These are phyloP conservation scores for Scelioninae gen. 1 DNA, from an alignment of 2,888 invertebrate species.

Conservation along the genomic window DNA sequence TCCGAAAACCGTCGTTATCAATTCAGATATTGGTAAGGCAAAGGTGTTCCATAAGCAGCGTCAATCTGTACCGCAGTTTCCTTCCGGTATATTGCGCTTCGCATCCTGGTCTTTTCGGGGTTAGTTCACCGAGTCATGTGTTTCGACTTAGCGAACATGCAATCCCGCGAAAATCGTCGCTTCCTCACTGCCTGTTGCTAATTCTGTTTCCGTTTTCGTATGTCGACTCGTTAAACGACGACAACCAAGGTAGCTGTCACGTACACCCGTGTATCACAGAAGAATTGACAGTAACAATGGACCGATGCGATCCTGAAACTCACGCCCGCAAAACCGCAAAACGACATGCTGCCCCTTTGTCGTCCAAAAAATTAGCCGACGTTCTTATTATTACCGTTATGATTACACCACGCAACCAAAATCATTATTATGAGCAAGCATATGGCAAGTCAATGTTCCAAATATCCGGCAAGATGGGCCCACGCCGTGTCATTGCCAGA, in stretches of 20 bases:
- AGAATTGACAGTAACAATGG: constrained; percentile 60
- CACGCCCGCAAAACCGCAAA: constrained; percentile 80
- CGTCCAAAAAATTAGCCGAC: constrained; percentile 59
- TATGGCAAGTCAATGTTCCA: constrained; percentile 67
- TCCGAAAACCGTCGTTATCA: not conserved
- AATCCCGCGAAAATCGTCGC: constrained; percentile 68
- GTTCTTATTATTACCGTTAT: constrained; percentile 60
- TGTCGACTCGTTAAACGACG: constrained; percentile 49
- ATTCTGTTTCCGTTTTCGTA: constrained; percentile 59
- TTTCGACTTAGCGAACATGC: constrained; percentile 58
- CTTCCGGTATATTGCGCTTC: constrained; percentile 72
- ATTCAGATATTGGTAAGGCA: constrained; percentile 24
- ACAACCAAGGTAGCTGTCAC: constrained; percentile 9
- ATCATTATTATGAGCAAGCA: constrained; percentile 63
- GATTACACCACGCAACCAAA: constrained; percentile 70
- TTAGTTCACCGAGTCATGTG: constrained; percentile 60
- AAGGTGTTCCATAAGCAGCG: constrained; percentile 21
- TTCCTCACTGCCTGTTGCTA: constrained; percentile 60
- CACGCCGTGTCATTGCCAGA: constrained; percentile 13
- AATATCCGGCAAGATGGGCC: constrained; percentile 63
- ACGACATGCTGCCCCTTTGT: constrained; percentile 81
- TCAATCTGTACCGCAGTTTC: constrained; percentile 77
- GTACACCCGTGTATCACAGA: constrained; percentile 38
- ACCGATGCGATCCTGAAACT: constrained; percentile 69
- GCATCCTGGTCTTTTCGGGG: constrained; percentile 60